Evolutionary conservation across 2,888 invertebrate genomes (phyloP).

Genomic region (Trissonchulus sp.): DNA sequence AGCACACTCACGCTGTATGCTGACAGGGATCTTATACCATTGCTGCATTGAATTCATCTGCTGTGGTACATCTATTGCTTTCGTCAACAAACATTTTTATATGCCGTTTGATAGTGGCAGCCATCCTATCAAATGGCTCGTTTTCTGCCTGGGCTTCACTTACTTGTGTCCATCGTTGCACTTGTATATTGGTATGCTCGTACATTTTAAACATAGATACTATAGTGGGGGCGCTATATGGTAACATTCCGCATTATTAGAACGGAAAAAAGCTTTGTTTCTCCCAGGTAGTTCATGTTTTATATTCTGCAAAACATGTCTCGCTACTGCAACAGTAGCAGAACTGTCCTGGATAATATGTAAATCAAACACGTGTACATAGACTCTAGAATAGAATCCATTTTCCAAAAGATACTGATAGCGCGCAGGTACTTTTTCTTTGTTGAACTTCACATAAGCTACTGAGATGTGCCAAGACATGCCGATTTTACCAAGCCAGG

Average conservation of each 20-base stretch:
- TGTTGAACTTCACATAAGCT: neutral
- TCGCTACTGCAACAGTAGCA: neutral
- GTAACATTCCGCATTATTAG: slow-evolving; percentile 15
- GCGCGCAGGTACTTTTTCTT: neutral
- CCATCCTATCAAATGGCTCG: neutral
- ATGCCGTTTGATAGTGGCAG: neutral
- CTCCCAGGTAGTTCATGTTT: neutral
- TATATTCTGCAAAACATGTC: neutral
- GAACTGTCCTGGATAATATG: neutral
- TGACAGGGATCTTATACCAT: neutral
- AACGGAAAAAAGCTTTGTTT: neutral
- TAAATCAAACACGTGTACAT: neutral
- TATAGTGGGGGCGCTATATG: neutral
- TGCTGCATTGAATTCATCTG: neutral
- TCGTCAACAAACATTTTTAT: slow-evolving; percentile 1
- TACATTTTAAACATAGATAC: neutral
- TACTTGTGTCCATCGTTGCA: neutral
- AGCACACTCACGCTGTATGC: no score
- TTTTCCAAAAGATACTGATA: neutral
- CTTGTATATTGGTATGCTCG: neutral
- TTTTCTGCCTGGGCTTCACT: slow-evolving; percentile 1
- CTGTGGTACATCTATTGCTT: neutral
- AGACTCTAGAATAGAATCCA: neutral
- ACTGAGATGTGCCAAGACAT: slow-evolving; percentile 8
- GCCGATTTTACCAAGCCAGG: slow-evolving; percentile 12